Evolutionary conservation across 1,140 invertebrate species (phyloP).

Genomic region (Dysdera silvatica): DNA sequence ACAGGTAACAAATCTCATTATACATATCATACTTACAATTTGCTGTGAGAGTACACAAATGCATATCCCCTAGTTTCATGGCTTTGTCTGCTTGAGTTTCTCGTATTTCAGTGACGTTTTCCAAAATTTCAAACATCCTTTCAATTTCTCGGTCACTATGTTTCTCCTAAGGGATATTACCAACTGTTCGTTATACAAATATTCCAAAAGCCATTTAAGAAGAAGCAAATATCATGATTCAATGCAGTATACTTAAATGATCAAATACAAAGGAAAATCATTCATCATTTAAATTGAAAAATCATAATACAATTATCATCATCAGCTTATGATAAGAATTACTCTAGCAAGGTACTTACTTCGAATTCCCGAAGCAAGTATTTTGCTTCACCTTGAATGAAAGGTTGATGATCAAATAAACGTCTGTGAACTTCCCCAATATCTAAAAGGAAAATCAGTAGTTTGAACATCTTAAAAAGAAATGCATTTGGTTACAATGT

Average conservation of each 20-base stretch:
- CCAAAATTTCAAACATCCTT: constrained; percentile 63
- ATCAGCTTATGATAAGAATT: background rate
- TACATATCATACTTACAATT: constrained; percentile 47
- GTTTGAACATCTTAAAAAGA: no score
- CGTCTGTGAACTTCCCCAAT: constrained; percentile 69
- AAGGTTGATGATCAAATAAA: constrained; percentile 73
- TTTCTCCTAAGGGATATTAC: constrained; percentile 54
- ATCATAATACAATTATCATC: background rate
- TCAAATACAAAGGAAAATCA: background rate
- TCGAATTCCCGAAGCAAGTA: constrained; percentile 74
- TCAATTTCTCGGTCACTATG: constrained; percentile 68
- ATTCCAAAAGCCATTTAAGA: background rate
- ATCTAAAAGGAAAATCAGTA: constrained; percentile 54
- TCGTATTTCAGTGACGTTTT: constrained; percentile 66
- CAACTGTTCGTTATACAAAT: background rate
- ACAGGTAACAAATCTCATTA: no score
- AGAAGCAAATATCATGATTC: background rate
- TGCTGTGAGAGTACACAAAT: constrained; percentile 55
- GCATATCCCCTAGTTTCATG: constrained; percentile 51
- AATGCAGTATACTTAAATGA: background rate
- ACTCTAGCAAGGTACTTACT: constrained; percentile 46
- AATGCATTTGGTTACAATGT: no score
- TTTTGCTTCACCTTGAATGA: constrained; percentile 72
- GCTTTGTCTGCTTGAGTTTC: constrained; percentile 59
- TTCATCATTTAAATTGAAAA: background rate